These are phyloP conservation scores for Caprella mutica DNA, from an alignment of 2,888 invertebrate species.

Conservation along the genomic window DNA sequence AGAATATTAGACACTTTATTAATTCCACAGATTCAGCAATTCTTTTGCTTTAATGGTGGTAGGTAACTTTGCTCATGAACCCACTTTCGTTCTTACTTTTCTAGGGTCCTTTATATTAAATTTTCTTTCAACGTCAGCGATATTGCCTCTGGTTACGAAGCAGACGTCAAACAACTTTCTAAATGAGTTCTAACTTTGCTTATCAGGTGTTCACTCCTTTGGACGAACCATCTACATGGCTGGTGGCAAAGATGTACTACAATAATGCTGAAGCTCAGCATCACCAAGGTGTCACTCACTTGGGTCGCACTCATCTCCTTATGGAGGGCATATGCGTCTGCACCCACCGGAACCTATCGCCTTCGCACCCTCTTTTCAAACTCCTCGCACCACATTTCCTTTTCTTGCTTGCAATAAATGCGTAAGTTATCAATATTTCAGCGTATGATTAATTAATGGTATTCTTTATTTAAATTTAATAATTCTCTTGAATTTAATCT, in stretches of 20 bases:
- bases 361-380: constrained; percentile 44
- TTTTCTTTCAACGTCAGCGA: no score
- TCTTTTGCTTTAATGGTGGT: neutral
- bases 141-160: no score
- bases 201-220: constrained; percentile 41
- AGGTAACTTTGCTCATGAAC: no score
- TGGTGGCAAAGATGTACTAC: constrained; percentile 43
- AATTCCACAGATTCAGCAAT: neutral
- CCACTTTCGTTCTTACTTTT: no score
- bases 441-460: neutral
- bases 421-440: constrained; percentile 37
- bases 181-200: no score
- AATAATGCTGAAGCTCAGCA: constrained; percentile 41
- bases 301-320: constrained; percentile 43
- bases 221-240: constrained; percentile 41
- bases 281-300: constrained; percentile 41
- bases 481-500: neutral
- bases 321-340: constrained; percentile 44
- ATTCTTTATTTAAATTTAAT: neutral
- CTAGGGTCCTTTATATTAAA: no score
- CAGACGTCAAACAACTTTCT: no score
- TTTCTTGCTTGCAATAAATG: constrained; percentile 43
- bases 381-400: constrained; percentile 44
- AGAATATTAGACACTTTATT: neutral
- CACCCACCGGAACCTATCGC: constrained; percentile 42